Percentiles rank a stretch among this genome's conserved stretches.
phyloP scores from a whole-genome alignment of 2,113 vertebrate species.

The Siniperca knerii region DNA sequence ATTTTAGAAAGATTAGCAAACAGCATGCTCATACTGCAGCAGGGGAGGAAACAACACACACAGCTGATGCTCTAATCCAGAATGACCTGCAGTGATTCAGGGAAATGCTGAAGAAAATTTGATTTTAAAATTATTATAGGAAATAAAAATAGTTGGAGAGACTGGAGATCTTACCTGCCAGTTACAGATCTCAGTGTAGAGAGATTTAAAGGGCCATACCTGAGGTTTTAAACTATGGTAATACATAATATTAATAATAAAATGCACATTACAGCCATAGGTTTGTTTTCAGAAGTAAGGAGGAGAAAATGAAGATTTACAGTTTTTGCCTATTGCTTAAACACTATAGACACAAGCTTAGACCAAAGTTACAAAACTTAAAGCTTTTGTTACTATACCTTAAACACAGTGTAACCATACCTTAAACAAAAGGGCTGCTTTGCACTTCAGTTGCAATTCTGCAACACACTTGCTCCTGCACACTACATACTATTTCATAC shows the following conservation, averaged over 20 bases:
- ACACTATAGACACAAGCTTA: too few relatives aligned
- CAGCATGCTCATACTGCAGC: constrained; percentile 42
- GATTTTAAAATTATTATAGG: constrained; percentile 1
- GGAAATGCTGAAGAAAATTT: constrained; percentile 7
- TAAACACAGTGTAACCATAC: too few relatives aligned
- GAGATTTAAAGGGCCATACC: not conserved
- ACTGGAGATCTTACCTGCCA: constrained; percentile 2
- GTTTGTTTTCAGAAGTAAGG: not conserved
- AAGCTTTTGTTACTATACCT: too few relatives aligned
- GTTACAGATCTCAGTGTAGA: not conserved
- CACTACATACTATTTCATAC: too few relatives aligned
- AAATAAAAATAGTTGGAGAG: not conserved
- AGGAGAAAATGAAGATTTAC: not conserved
- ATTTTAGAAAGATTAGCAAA: constrained; percentile 58
- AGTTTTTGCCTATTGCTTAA: too few relatives aligned
- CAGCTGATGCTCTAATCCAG: constrained; percentile 36
- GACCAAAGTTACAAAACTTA: too few relatives aligned
- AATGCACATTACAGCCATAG: not conserved
- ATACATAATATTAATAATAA: not conserved
- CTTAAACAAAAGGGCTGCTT: too few relatives aligned
- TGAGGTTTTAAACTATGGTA: too few relatives aligned
- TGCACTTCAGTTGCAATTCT: too few relatives aligned
- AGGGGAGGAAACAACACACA: constrained; percentile 20
- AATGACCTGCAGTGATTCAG: constrained; percentile 34
- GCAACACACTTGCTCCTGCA: too few relatives aligned